These are phyloP conservation scores for Drosophila kambysellisi DNA, from an alignment of 2,888 invertebrate species.

Conservation along the genomic window DNA sequence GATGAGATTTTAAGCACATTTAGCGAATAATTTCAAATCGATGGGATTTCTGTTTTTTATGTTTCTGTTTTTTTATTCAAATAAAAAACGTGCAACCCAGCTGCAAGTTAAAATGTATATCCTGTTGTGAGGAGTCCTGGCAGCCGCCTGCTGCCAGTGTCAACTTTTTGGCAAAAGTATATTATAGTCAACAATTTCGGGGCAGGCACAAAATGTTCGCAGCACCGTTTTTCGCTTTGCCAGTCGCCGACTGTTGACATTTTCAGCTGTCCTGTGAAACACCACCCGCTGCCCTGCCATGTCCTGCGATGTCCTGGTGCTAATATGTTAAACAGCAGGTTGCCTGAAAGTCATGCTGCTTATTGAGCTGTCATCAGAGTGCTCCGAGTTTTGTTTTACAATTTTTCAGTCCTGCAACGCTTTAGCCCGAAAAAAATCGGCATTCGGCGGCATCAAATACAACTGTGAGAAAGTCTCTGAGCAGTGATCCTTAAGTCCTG, in stretches of 20 bases:
- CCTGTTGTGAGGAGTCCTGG: slow-evolving; percentile 22
- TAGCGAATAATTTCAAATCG: slow-evolving; percentile 43
- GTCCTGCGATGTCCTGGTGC: slow-evolving; percentile 65
- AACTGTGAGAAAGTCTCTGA: slow-evolving; percentile 48
- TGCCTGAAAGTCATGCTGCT: slow-evolving; percentile 34
- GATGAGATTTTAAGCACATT: slow-evolving; percentile 50
- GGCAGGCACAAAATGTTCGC: slow-evolving; percentile 30
- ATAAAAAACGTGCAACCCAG: slow-evolving; percentile 53
- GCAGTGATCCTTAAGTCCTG: slow-evolving; percentile 1
- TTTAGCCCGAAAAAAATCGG: slow-evolving; percentile 36
- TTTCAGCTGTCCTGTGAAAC: slow-evolving; percentile 66
- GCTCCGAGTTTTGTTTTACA: slow-evolving; percentile 18
- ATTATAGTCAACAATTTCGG: slow-evolving; percentile 38
- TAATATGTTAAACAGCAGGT: slow-evolving; percentile 80
- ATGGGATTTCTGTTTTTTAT: slow-evolving; percentile 7
- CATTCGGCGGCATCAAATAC: slow-evolving; percentile 18
- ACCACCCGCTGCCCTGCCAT: slow-evolving; percentile 48
- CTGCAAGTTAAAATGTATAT: slow-evolving; percentile 26
- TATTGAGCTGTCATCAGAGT: slow-evolving; percentile 50
- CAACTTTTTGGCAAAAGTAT: slow-evolving; percentile 44
- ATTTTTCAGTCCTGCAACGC: slow-evolving; percentile 15
- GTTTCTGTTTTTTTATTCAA: slow-evolving; percentile 7
- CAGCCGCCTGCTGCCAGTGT: slow-evolving; percentile 30
- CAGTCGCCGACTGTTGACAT: slow-evolving; percentile 67
- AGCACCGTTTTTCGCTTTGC: slow-evolving; percentile 37